Percentiles rank a stretch among this genome's conserved stretches.
Evolutionary conservation across 2,113 vertebrate genomes (phyloP).

Genomic region (Tetrax tetrax): DNA sequence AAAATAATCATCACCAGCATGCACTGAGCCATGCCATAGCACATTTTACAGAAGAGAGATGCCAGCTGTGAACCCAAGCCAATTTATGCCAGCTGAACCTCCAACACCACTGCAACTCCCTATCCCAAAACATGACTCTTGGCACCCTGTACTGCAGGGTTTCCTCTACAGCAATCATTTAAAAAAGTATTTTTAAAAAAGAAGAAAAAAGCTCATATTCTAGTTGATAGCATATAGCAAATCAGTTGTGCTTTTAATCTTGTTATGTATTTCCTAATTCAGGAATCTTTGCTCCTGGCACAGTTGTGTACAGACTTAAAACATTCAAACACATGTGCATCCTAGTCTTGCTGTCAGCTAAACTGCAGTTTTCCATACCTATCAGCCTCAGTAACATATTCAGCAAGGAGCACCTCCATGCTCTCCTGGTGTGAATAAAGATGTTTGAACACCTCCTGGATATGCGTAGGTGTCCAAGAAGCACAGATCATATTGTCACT

Average conservation of each 20-base stretch:
- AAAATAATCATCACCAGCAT: background rate
- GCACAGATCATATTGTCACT: background rate
- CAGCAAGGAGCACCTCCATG: background rate
- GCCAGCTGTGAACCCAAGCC: background rate
- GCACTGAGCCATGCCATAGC: background rate
- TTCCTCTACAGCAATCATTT: background rate
- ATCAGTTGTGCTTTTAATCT: background rate
- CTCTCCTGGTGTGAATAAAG: background rate
- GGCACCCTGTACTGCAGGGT: background rate
- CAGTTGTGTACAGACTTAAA: background rate
- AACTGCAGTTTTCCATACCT: background rate
- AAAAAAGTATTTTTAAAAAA: background rate
- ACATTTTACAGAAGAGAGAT: background rate
- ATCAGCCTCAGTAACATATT: background rate
- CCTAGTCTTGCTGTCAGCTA: background rate
- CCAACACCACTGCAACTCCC: background rate
- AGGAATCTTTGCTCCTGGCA: background rate
- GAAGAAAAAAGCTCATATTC: background rate
- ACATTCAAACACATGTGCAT: rapidly evolving
- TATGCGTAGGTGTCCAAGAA: background rate
- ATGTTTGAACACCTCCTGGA: background rate
- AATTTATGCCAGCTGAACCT: background rate
- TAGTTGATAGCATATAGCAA: background rate
- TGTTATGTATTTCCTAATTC: background rate
- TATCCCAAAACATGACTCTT: background rate